Evolutionary conservation across 2,113 vertebrate genomes (phyloP).

Genomic region (Vidua chalybeata): DNA sequence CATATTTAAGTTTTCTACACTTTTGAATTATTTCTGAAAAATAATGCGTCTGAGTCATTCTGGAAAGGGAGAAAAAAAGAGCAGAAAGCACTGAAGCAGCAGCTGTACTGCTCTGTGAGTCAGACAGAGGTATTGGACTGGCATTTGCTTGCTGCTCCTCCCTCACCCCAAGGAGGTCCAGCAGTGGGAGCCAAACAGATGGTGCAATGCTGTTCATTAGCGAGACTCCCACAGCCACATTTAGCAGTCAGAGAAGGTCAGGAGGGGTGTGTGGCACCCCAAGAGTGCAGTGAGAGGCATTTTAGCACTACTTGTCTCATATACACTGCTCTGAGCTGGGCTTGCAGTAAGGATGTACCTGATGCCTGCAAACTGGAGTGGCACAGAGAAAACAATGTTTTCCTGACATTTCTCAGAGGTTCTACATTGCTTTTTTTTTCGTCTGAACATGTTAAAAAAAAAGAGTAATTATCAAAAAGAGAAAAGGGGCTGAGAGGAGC

Average conservation of each 20-base stretch:
- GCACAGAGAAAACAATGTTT: slow-evolving; percentile 14
- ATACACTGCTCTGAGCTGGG: background rate
- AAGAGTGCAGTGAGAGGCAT: background rate
- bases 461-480: slow-evolving; percentile 27
- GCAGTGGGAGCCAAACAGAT: background rate
- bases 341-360: background rate
- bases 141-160: background rate
- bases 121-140: background rate
- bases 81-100: background rate
- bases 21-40: background rate
- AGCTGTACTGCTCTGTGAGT: background rate
- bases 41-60: background rate
- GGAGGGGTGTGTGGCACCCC: background rate
- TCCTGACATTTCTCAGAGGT: slow-evolving; percentile 58
- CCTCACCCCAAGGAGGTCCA: background rate
- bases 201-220: background rate
- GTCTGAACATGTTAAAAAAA: background rate
- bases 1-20: background rate
- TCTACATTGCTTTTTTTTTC: slow-evolving; percentile 30
- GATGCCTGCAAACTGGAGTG: background rate
- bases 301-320: background rate
- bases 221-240: background rate
- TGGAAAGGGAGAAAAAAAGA: background rate
- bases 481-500: background rate
- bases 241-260: background rate